Conservation (phyloP, 2,797 vertebrate species). For the Parauchenoglanis ngamensis region DNA sequence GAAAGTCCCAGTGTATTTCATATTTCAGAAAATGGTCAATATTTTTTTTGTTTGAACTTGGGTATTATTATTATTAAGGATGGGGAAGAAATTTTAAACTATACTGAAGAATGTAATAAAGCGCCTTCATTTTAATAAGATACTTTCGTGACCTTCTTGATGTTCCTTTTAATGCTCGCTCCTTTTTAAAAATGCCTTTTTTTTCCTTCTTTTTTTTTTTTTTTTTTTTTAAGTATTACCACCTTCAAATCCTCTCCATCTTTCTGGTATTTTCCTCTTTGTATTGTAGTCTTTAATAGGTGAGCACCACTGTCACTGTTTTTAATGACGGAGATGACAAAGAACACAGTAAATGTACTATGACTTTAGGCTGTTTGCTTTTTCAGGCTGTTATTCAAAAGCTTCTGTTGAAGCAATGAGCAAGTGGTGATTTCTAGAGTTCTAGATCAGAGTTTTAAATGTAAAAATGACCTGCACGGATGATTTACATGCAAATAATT, state of each 20-base stretch:
- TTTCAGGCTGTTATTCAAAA: background rate
- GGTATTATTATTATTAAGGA: background rate
- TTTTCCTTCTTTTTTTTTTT: background rate
- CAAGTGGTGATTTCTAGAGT: background rate
- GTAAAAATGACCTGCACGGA: background rate
- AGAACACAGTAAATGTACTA: background rate
- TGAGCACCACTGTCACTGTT: background rate
- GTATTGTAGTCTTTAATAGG: background rate
- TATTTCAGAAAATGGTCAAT: background rate
- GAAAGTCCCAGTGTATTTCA: slow-evolving; percentile 9
- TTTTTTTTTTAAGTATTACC: background rate
- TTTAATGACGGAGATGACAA: background rate
- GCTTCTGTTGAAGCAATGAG: background rate
- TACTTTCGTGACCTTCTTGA: slow-evolving; percentile 8
- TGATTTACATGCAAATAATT: background rate
- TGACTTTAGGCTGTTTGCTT: background rate
- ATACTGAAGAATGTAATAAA: slow-evolving; percentile 27
- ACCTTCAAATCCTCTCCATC: background rate
- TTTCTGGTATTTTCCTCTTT: background rate
- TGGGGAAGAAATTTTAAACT: background rate
- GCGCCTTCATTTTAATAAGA: slow-evolving; percentile 9
- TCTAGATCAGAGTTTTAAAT: background rate
- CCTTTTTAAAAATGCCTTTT: too few relatives aligned
- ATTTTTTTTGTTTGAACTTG: background rate
- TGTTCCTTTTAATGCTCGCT: background rate